Evolutionary conservation across 2,888 invertebrate genomes (phyloP), one percentile per base, ranked within the genome.

Genomic region (Catocala fraxini): DNA sequence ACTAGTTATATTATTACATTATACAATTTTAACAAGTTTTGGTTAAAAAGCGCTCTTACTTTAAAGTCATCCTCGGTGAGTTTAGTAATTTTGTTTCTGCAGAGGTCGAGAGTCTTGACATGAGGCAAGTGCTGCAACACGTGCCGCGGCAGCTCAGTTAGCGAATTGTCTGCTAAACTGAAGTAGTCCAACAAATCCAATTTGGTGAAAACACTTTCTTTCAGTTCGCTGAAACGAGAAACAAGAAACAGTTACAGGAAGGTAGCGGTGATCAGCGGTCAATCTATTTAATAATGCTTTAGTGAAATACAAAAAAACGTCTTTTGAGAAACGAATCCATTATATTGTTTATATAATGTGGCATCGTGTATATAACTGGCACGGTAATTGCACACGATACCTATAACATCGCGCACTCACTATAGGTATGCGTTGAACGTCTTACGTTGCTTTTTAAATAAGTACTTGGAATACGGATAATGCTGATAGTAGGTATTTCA

Each of bases 101-200:
- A 97, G 63, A 99, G 93, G 88, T 98, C 98, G 65, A 99, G 92
- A 0, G 97, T 97, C 82, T 96, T 96, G 61, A 98, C 95, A 72
- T 96, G 95, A 0, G 97, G 97, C 89, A 98, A 95, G 81, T 97
- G 96, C 56, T 96, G 95, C 63, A 97, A 94, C 51, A 97, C 95
- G 70, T 97, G 96, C 52, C 96, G 95, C 5, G 98, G 98, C 89
- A 98, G 96, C 77, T 96, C 95, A 43, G 95, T 94, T 70, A 98
- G 92, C 56, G 95, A 95, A 89, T 98, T 98, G 91, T 97, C 97
- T 9, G 97, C 96, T 68, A 98, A 91, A 83, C 97, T 97, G 82
- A 98, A 95, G 91, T 95, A 97, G 76, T 96, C 96, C 66, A 97
- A 96, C 77, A 96, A 94, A 73, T 96, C 95, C 86, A 98, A 89